Percentiles rank a stretch among this genome's conserved stretches.
Evolutionary conservation across 2,888 invertebrate species (phyloP).

Genomic region (Acanthopleura granulata): DNA sequence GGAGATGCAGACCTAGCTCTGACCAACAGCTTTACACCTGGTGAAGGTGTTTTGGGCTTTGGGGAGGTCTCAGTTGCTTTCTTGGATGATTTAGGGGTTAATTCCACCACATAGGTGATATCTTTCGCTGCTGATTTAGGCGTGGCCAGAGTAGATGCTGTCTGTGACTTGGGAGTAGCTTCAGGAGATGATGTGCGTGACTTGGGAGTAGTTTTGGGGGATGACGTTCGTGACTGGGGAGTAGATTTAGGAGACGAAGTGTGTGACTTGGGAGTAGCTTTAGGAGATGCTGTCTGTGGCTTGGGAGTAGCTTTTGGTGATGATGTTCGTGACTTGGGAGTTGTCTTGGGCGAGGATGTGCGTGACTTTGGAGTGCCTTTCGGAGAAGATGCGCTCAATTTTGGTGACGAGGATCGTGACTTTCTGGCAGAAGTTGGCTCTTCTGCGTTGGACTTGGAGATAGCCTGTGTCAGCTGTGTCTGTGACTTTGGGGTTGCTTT

Average conservation of each 20-base stretch:
- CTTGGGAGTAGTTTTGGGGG: constrained; percentile 3
- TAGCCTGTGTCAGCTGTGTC: constrained; percentile 6
- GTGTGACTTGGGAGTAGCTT: background rate
- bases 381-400: background rate
- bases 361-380: constrained; percentile 18
- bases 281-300: too few relatives aligned
- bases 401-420: too few relatives aligned
- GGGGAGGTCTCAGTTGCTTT: background rate
- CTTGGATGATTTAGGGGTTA: constrained; percentile 23
- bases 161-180: constrained; percentile 25
- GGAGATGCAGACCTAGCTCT: constrained; percentile 7
- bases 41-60: background rate
- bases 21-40: background rate
- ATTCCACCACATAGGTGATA: constrained; percentile 1
- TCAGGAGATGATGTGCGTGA: constrained; percentile 10
- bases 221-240: constrained; percentile 23
- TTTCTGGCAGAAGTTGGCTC: too few relatives aligned
- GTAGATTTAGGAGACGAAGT: constrained; percentile 12
- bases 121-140: background rate
- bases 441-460: too few relatives aligned
- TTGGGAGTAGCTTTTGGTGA: too few relatives aligned
- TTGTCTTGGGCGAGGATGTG: constrained; percentile 1
- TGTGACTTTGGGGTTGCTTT: constrained; percentile 18
- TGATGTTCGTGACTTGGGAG: too few relatives aligned
- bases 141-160: background rate